These are phyloP conservation scores for Andrena bucephala DNA, from an alignment of 2,888 invertebrate genomes.

Conservation along the genomic window DNA sequence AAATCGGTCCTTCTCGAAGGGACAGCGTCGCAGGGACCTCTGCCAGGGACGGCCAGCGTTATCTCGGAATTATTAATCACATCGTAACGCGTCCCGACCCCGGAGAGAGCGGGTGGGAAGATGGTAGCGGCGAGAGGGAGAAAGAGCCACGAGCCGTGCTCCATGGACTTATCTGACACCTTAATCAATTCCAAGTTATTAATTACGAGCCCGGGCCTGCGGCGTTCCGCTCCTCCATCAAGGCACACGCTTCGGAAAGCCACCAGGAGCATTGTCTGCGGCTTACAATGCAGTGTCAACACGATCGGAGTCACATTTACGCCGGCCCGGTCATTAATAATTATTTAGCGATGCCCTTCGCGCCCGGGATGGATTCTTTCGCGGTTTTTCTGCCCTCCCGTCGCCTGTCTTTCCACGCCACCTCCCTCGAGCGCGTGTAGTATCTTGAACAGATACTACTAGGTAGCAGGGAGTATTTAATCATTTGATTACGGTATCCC, in stretches of 20 bases:
- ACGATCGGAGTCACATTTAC: conserved; percentile 79
- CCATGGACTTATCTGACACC: conserved; percentile 85
- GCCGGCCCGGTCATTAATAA: conserved; percentile 78
- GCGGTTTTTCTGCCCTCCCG: neutral
- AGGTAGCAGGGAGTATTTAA: too few relatives aligned
- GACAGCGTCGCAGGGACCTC: conserved; percentile 69
- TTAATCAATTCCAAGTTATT: conserved; percentile 84
- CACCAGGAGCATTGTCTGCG: conserved; percentile 76
- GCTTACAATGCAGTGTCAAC: conserved; percentile 82
- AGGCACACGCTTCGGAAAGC: conserved; percentile 70
- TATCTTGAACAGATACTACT: too few relatives aligned
- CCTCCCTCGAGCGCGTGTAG: too few relatives aligned
- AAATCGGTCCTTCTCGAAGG: conserved; percentile 78
- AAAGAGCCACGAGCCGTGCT: conserved; percentile 68
- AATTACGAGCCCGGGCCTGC: conserved; percentile 64
- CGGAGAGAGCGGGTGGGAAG: conserved; percentile 40
- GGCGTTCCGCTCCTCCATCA: conserved; percentile 50
- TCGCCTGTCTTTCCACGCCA: neutral
- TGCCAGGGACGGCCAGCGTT: conserved; percentile 76
- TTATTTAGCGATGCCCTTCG: conserved; percentile 67
- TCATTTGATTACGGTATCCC: too few relatives aligned
- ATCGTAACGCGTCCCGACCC: conserved; percentile 74
- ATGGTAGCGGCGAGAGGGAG: conserved; percentile 38
- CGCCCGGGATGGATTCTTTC: neutral
- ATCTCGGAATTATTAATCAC: conserved; percentile 84